Evolutionary conservation across 2,888 invertebrate genomes (phyloP).

Genomic region (Drosophila mettleri): DNA sequence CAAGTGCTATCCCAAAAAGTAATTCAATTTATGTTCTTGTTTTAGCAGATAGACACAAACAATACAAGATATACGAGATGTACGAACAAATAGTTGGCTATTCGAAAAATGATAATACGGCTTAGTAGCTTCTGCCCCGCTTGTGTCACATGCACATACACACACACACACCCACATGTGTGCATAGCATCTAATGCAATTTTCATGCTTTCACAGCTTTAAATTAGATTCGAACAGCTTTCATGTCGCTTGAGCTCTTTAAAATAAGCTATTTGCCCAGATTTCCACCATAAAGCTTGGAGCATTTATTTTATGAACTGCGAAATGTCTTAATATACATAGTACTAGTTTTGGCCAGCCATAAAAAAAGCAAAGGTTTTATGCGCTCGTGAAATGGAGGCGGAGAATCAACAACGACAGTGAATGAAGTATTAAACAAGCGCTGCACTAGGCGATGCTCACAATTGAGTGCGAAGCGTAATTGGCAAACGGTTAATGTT

Average conservation of each 20-base stretch:
- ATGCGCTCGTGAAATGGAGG: constrained; percentile 5
- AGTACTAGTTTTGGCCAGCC: constrained; percentile 28
- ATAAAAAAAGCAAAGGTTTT: constrained; percentile 42
- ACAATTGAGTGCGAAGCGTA: neutral
- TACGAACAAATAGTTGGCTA: constrained; percentile 30
- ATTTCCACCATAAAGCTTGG: constrained; percentile 8
- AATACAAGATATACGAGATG: constrained; percentile 7
- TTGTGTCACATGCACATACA: too few relatives aligned
- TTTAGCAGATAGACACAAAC: constrained; percentile 26
- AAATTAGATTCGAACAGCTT: constrained; percentile 39
- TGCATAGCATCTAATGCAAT: constrained; percentile 42
- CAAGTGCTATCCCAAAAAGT: constrained; percentile 54
- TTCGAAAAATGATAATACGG: constrained; percentile 5
- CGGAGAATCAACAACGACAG: constrained; percentile 9
- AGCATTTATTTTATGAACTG: constrained; percentile 37
- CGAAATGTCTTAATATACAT: constrained; percentile 23
- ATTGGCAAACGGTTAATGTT: neutral
- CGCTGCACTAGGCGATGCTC: neutral
- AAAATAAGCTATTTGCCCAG: constrained; percentile 1
- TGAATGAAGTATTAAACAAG: neutral
- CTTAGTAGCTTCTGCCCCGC: neutral
- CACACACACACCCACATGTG: neutral
- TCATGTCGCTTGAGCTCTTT: constrained; percentile 13
- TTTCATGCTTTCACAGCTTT: constrained; percentile 53
- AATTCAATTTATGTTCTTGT: constrained; percentile 54